A percentile compares a stretch with the other conserved stretches of the same genome.
Evolutionary conservation across 2,797 vertebrate genomes (phyloP).

Genomic region (Pipistrellus nathusii): DNA sequence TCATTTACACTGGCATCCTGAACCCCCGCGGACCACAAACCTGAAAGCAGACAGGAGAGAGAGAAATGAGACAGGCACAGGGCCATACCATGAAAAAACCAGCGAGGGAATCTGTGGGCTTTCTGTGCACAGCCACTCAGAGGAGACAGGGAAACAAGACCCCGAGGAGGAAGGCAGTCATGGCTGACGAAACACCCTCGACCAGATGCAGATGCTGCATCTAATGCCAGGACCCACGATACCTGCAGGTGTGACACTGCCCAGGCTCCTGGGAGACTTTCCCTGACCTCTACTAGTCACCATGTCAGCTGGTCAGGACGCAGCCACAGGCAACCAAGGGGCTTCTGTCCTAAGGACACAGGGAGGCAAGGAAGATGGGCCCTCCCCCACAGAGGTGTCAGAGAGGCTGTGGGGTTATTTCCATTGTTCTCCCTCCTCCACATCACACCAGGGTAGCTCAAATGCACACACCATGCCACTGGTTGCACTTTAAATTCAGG

Average conservation of each 20-base stretch:
- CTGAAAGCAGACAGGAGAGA: slow-evolving; percentile 86
- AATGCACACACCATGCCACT: fast-evolving
- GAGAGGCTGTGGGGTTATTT: neutral
- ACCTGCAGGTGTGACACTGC: neutral
- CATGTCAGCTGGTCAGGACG: neutral
- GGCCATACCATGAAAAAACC: neutral
- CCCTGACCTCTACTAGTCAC: neutral
- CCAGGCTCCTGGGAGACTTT: neutral
- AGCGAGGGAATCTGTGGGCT: neutral
- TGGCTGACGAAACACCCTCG: neutral
- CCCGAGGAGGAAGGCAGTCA: neutral
- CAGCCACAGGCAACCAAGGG: neutral
- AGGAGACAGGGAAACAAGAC: neutral
- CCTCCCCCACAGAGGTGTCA: neutral
- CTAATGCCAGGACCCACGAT: neutral
- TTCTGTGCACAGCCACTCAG: neutral
- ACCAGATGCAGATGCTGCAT: neutral
- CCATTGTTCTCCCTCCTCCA: fast-evolving
- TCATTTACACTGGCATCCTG: slow-evolving; percentile 93
- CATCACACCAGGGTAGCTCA: neutral
- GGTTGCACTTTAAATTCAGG: neutral
- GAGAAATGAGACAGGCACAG: slow-evolving; percentile 54
- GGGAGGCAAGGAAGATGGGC: neutral
- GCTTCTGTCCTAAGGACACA: neutral
- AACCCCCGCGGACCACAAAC: slow-evolving; percentile 90